A percentile compares a stretch with the other conserved stretches of the same genome.
Evolutionary conservation across 2,797 vertebrate species (phyloP).

Genomic region (Mus spretus): DNA sequence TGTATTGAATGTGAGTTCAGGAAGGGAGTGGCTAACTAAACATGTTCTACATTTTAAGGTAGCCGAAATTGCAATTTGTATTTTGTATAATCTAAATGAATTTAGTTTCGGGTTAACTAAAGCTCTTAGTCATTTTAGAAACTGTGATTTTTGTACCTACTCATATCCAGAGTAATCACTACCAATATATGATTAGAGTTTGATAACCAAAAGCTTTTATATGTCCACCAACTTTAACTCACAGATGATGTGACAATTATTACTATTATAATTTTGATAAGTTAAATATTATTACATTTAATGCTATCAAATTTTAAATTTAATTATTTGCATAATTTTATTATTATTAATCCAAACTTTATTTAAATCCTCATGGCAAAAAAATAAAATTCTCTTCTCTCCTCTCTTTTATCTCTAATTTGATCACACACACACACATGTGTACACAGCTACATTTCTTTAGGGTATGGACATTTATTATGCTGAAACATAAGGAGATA

Average conservation of each 20-base stretch:
- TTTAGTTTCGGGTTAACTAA: neutral
- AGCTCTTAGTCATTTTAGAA: neutral
- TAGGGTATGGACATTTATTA: neutral
- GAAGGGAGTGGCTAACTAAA: too few relatives aligned
- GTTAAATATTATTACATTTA: neutral
- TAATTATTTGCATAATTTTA: neutral
- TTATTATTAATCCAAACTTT: neutral
- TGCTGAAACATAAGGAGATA: neutral
- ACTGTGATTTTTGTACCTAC: neutral
- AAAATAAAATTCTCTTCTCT: neutral
- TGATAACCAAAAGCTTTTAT: neutral
- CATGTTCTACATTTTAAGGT: neutral
- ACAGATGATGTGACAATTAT: neutral
- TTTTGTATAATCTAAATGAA: neutral
- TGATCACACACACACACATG: neutral
- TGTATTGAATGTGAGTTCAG: neutral
- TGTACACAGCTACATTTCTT: neutral
- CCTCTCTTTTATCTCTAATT: neutral
- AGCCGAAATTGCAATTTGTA: neutral
- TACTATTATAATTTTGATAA: neutral
- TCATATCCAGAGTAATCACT: neutral
- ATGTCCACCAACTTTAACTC: neutral
- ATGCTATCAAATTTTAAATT: slow-evolving; percentile 1
- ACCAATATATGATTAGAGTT: neutral
- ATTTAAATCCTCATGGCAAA: too few relatives aligned